A percentile compares a stretch with the other conserved stretches of the same genome.
phyloP scores from a whole-genome alignment of 2,888 invertebrate genomes.

The Andrena dorsata region DNA sequence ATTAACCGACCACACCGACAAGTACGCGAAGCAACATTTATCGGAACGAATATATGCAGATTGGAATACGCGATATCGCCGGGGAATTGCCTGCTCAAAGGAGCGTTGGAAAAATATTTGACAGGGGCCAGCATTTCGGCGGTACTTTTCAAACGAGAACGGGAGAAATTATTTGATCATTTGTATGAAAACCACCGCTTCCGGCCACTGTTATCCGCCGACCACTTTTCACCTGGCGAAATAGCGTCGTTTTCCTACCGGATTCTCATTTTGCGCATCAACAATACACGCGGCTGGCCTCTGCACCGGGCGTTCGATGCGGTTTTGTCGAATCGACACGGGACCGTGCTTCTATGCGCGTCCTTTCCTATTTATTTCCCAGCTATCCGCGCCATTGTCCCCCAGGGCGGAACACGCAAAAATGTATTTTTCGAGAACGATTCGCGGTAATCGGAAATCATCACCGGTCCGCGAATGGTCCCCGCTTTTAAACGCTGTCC shows the following conservation, averaged over 20 bases:
- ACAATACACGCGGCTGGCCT: constrained; percentile 26
- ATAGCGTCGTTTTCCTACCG: constrained; percentile 58
- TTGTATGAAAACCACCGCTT: constrained; percentile 28
- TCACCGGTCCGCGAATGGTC: constrained; percentile 38
- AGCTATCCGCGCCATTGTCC: constrained; percentile 43
- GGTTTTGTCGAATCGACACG: constrained; percentile 44
- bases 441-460: constrained; percentile 63
- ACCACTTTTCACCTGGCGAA: constrained; percentile 41
- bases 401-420: constrained; percentile 40
- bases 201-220: constrained; percentile 31
- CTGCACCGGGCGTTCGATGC: constrained; percentile 41
- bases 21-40: not conserved
- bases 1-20: not conserved
- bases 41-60: not conserved
- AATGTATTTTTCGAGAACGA: constrained; percentile 62
- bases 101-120: not conserved
- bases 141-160: not conserved
- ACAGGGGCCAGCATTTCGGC: not conserved
- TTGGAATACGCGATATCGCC: not conserved
- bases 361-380: constrained; percentile 41
- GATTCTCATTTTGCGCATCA: constrained; percentile 59
- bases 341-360: constrained; percentile 38
- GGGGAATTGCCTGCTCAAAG: not conserved
- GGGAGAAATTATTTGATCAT: constrained; percentile 36
- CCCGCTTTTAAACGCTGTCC: constrained; percentile 53